A percentile compares a stretch with the other conserved stretches of the same genome.
These are phyloP conservation scores for Ridgeia piscesae DNA, from an alignment of 1,140 invertebrate genomes.

Conservation along the genomic window DNA sequence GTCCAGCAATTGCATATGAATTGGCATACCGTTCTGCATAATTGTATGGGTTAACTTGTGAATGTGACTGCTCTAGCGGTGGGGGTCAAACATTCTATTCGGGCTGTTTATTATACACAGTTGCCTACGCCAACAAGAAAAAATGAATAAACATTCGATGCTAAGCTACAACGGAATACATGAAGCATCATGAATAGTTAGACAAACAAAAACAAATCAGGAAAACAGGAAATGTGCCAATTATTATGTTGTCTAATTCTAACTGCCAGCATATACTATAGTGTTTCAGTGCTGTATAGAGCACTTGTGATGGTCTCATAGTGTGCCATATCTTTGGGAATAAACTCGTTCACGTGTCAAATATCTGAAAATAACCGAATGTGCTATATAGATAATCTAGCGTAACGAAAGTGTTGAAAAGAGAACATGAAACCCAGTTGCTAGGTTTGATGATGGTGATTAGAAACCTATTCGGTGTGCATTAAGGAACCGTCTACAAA, in stretches of 20 bases:
- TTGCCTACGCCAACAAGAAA: neutral
- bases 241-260: no score
- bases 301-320: neutral
- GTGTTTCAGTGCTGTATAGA: neutral
- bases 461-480: neutral
- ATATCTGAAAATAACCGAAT: neutral
- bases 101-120: neutral
- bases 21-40: no score
- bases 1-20: no score
- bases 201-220: no score
- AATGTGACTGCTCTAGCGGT: neutral
- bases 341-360: neutral
- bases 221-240: neutral
- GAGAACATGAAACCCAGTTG: neutral
- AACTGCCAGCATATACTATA: neutral
- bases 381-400: neutral
- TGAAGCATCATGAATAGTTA: no score
- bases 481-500: no score
- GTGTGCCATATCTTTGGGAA: neutral
- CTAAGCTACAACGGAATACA: no score
- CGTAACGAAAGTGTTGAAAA: neutral
- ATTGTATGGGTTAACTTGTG: no score
- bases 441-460: neutral
- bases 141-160: no score
- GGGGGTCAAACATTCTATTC: neutral